A percentile compares a stretch with the other conserved stretches of the same genome.
Evolutionary conservation across 2,888 invertebrate genomes (phyloP).

Genomic region (Heterodera filipjevi): DNA sequence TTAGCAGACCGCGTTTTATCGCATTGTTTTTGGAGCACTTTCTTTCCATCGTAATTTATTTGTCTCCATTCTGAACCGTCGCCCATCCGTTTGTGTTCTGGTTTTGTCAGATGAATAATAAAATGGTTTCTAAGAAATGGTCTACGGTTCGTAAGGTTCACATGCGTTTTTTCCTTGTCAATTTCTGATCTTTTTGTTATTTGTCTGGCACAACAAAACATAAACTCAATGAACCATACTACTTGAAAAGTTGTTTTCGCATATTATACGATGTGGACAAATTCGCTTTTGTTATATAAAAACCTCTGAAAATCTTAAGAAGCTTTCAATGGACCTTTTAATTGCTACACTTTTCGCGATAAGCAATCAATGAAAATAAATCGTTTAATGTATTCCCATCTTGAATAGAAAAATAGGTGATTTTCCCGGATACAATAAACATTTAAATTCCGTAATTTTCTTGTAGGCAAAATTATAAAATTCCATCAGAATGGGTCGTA

Average conservation of each 20-base stretch:
- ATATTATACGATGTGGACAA: not conserved
- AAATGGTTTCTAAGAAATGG: not conserved
- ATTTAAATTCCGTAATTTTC: no score
- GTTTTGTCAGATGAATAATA: not conserved
- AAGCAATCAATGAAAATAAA: not conserved
- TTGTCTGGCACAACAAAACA: not conserved
- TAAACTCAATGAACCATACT: not conserved
- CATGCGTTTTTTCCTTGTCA: not conserved
- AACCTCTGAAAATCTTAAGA: constrained; percentile 15
- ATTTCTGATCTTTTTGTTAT: not conserved
- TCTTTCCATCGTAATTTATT: constrained; percentile 12
- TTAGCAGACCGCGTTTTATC: constrained; percentile 9
- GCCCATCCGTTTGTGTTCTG: not conserved
- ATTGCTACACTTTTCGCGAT: not conserved
- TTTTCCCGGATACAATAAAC: no score
- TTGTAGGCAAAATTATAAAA: not conserved
- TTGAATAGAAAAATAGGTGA: no score
- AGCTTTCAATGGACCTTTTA: not conserved
- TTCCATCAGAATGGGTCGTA: constrained; percentile 37
- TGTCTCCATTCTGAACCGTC: constrained; percentile 2
- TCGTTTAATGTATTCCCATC: not conserved
- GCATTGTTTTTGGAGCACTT: constrained; percentile 12
- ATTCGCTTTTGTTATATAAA: not conserved
- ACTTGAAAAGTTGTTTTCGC: not conserved
- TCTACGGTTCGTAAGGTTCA: not conserved